Percentiles rank a stretch among this genome's conserved stretches.
Conservation (phyloP, 2,797 vertebrate genomes). For the Chelon auratus region DNA sequence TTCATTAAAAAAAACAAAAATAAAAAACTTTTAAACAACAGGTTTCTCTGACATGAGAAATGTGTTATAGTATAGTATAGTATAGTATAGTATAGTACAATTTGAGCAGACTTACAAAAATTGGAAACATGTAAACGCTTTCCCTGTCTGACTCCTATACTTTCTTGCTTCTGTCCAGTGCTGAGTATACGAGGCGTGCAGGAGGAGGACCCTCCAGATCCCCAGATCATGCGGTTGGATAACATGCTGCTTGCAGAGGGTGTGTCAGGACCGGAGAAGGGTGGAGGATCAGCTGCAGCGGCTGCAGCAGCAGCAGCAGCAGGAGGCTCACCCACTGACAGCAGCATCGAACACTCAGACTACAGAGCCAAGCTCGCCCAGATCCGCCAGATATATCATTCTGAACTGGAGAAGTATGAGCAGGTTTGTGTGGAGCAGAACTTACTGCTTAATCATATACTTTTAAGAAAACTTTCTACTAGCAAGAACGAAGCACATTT, state of each 20-base stretch:
- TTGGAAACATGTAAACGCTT: background rate
- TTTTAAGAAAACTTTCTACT: background rate
- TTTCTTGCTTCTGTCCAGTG: slow-evolving; percentile 71
- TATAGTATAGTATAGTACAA: too few species aligned
- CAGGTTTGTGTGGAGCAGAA: slow-evolving; percentile 84
- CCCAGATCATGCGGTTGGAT: slow-evolving; percentile 92
- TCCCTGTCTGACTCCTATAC: background rate
- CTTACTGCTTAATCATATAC: background rate
- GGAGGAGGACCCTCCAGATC: slow-evolving; percentile 90
- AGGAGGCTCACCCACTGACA: slow-evolving; percentile 91
- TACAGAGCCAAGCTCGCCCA: slow-evolving; percentile 94
- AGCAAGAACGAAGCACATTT: too few species aligned
- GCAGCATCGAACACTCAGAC: slow-evolving; percentile 93
- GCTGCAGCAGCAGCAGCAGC: slow-evolving; percentile 89
- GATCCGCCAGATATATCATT: slow-evolving; percentile 94
- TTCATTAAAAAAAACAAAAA: slow-evolving; percentile 18
- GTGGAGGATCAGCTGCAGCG: slow-evolving; percentile 87
- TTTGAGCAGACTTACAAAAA: background rate
- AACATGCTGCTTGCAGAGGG: slow-evolving; percentile 94
- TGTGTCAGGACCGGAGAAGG: slow-evolving; percentile 91
- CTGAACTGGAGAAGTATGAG: slow-evolving; percentile 95
- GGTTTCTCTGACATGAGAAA: slow-evolving; percentile 4
- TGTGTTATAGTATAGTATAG: background rate
- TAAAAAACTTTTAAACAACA: slow-evolving; percentile 33
- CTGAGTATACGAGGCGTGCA: slow-evolving; percentile 91